Conservation (phyloP, 2,113 vertebrate species). For the Dicaeum eximium region DNA sequence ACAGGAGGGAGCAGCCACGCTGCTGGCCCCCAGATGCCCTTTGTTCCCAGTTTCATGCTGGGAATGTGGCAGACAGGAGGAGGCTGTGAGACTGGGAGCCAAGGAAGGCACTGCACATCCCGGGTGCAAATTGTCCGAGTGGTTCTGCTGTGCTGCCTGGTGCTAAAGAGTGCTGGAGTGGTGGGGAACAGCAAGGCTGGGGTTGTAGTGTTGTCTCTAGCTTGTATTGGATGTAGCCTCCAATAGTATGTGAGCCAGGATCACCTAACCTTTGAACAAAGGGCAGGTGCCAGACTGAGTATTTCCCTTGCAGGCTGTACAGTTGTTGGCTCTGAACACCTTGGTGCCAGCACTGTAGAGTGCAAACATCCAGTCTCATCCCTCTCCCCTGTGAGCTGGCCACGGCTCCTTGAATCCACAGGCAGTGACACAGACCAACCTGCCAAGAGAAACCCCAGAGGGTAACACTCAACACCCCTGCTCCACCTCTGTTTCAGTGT, state of each 20-base stretch:
- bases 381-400: neutral
- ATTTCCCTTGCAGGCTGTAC: neutral
- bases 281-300: neutral
- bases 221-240: neutral
- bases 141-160: neutral
- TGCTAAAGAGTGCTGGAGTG: neutral
- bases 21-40: neutral
- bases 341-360: neutral
- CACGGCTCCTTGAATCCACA: accelerated
- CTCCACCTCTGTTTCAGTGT: neutral
- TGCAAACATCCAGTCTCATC: neutral
- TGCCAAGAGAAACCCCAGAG: neutral
- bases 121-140: neutral
- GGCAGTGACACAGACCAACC: neutral
- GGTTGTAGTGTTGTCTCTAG: neutral
- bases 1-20: neutral
- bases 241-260: neutral
- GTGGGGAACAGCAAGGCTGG: neutral
- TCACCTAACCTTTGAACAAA: neutral
- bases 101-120: neutral
- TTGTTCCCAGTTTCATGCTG: neutral
- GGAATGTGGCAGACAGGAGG: neutral
- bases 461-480: neutral
- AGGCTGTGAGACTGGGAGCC: neutral
- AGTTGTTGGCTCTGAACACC: neutral